Conservation (phyloP, 37 sponge, comb jelly and placozoan genomes). For the Hexactinellida sp. region DNA sequence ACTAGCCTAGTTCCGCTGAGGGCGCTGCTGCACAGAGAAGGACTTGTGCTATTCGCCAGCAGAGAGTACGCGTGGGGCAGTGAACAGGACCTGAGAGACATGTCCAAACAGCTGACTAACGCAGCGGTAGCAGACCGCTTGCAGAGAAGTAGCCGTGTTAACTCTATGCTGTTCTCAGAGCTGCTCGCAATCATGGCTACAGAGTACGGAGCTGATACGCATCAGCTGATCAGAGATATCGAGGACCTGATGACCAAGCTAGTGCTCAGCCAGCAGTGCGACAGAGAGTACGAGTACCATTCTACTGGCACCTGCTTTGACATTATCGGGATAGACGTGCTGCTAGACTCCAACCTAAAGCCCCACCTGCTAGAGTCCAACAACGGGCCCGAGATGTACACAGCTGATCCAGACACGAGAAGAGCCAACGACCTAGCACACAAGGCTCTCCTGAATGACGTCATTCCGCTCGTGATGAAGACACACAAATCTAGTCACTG, state of each 20-base stretch:
- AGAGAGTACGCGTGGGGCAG: conserved; percentile 40
- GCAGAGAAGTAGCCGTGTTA: conserved; percentile 25
- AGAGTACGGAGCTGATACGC: conserved; percentile 22
- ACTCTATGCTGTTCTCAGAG: conserved; percentile 59
- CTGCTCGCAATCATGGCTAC: conserved; percentile 33
- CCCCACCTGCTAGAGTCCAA: conserved; percentile 59
- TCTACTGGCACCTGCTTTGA: conserved; percentile 65
- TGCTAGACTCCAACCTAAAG: conserved; percentile 38
- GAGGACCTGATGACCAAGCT: conserved; percentile 43
- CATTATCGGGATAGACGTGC: conserved; percentile 64
- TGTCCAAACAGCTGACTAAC: conserved; percentile 64
- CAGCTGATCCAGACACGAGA: conserved; percentile 38
- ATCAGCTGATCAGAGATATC: conserved; percentile 34
- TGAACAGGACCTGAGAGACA: conserved; percentile 17
- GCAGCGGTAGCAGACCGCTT: conserved; percentile 74
- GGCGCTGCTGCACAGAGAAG: conserved; percentile 63
- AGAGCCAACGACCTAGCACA: conserved; percentile 73
- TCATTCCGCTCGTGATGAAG: conserved; percentile 47
- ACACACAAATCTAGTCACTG: not conserved
- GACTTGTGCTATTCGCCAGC: conserved; percentile 66
- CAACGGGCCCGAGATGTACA: conserved; percentile 75
- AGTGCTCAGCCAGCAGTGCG: conserved; percentile 57
- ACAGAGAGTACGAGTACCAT: conserved; percentile 32
- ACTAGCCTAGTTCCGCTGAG: conserved; percentile 57
- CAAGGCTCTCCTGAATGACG: conserved; percentile 56